Conservation (phyloP, 2,113 vertebrate species). For the Sebastes schlegelii region DNA sequence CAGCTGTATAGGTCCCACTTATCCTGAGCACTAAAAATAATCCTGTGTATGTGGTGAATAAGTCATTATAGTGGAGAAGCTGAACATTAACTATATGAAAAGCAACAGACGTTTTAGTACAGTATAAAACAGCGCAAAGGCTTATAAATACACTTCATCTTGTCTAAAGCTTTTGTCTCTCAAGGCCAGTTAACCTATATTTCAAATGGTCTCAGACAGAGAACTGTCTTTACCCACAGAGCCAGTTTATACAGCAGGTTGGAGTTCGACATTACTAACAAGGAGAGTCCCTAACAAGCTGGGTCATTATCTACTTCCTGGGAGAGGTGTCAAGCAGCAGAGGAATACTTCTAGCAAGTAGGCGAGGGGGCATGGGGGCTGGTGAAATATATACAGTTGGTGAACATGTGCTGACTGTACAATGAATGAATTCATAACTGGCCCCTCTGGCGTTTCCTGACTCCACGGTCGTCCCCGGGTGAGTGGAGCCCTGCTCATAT, state of each 20-base stretch:
- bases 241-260: background rate
- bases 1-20: background rate
- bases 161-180: background rate
- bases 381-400: slow-evolving; percentile 4
- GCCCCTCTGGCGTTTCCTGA: background rate
- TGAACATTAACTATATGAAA: background rate
- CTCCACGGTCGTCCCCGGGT: background rate
- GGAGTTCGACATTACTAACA: background rate
- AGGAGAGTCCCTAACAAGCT: slow-evolving; percentile 38
- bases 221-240: background rate
- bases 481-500: background rate
- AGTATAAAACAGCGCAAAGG: background rate
- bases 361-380: background rate
- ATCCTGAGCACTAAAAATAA: background rate
- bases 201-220: background rate
- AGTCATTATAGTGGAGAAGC: background rate
- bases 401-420: slow-evolving; percentile 20
- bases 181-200: background rate
- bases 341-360: background rate
- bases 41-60: background rate
- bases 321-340: slow-evolving; percentile 15
- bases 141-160: background rate
- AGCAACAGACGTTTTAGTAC: background rate
- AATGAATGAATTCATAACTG: slow-evolving; percentile 8
- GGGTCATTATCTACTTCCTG: slow-evolving; percentile 45